Percentiles rank a stretch among this genome's conserved stretches.
phyloP scores from a whole-genome alignment of 2,797 vertebrate species.

The Anabas testudineus region DNA sequence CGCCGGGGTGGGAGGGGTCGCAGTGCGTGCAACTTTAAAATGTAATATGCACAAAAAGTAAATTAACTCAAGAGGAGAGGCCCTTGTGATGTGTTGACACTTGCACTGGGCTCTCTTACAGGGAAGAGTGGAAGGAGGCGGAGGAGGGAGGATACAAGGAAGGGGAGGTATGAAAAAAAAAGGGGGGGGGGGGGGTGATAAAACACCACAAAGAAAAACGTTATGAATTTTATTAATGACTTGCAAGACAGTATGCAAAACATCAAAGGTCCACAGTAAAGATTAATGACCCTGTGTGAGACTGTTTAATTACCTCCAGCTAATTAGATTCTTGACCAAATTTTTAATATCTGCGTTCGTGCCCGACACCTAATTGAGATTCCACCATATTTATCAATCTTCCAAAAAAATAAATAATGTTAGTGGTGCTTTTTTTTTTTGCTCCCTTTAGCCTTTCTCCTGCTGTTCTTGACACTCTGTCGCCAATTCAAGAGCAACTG shows the following conservation, averaged over 20 bases:
- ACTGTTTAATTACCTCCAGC: constrained; percentile 99
- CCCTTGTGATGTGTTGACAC: constrained; percentile 97
- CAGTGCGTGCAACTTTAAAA: constrained; percentile 80
- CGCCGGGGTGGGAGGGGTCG: constrained; percentile 64
- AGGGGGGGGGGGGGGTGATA: constrained; percentile 81
- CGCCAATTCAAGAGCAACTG: constrained; percentile 90
- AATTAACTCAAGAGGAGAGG: constrained; percentile 92
- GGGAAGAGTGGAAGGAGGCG: constrained; percentile 56
- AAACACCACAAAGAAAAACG: constrained; percentile 98
- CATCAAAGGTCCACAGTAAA: constrained; percentile 99
- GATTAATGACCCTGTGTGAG: constrained; percentile 99
- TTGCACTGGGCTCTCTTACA: constrained; percentile 89
- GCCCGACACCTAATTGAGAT: constrained; percentile 98
- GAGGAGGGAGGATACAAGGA: constrained; percentile 70
- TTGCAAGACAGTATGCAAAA: constrained; percentile 99
- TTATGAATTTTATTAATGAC: constrained; percentile 99
- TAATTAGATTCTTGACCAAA: constrained; percentile 99
- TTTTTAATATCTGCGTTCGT: constrained; percentile 99
- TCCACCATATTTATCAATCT: constrained; percentile 99
- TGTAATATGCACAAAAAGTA: constrained; percentile 87
- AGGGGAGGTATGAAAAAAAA: constrained; percentile 55
- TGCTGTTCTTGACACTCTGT: constrained; percentile 84
- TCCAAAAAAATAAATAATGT: constrained; percentile 75
- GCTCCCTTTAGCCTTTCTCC: constrained; percentile 61
- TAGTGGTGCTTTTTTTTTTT: constrained; percentile 86